Conservation (phyloP, 2,113 vertebrate species). For the Nyctereutes procyonoides region DNA sequence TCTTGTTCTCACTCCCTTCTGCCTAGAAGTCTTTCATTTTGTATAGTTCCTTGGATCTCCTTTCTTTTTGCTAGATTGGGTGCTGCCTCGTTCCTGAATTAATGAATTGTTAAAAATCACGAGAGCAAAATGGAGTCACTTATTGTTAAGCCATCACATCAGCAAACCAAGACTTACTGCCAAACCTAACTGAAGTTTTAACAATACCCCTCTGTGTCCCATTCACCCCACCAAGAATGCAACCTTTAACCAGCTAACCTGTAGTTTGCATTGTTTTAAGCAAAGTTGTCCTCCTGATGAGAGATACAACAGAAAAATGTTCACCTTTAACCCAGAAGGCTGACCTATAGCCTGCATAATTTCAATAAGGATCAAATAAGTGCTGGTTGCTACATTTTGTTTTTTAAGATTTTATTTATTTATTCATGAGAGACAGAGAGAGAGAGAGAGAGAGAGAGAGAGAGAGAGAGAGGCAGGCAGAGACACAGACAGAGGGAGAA, state of each 20-base stretch:
- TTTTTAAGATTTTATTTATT: no score
- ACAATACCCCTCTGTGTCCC: not conserved
- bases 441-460: no score
- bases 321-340: not conserved
- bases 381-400: not conserved
- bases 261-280: not conserved
- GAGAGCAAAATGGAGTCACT: not conserved
- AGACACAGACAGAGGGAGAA: no score
- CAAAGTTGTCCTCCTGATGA: not conserved
- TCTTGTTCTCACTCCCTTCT: not conserved
- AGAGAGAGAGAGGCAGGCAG: no score
- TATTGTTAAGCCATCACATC: not conserved
- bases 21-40: not conserved
- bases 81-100: not conserved
- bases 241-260: not conserved
- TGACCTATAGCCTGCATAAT: not conserved
- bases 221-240: not conserved
- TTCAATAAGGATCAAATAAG: not conserved
- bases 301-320: not conserved
- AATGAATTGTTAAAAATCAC: not conserved
- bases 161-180: not conserved
- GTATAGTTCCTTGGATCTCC: not conserved
- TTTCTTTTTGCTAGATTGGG: not conserved
- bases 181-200: not conserved
- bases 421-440: no score